phyloP scores from a whole-genome alignment of 2,888 invertebrate species.

The Hanleya hanleyi region DNA sequence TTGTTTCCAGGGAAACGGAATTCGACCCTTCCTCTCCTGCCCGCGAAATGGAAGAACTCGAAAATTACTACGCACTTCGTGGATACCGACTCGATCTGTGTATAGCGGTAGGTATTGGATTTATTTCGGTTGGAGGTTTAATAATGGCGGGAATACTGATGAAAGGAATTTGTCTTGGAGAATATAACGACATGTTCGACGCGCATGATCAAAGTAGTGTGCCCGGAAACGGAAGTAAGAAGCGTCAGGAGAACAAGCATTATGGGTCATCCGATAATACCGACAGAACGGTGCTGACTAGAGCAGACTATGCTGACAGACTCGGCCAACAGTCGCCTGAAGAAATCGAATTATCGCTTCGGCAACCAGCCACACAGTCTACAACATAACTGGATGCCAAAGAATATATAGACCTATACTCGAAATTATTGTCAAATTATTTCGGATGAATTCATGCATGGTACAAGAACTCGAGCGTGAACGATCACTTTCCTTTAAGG shows the following conservation, averaged over 20 bases:
- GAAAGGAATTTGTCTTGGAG: constrained; percentile 8
- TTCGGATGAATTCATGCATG: no score
- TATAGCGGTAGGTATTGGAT: constrained; percentile 51
- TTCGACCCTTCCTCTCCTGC: constrained; percentile 51
- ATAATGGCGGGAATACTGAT: constrained; percentile 38
- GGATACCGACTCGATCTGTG: constrained; percentile 45
- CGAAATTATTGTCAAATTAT: no score
- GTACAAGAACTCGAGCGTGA: no score
- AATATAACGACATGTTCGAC: background rate
- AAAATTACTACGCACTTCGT: constrained; percentile 45
- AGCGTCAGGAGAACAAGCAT: background rate
- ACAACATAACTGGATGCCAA: no score
- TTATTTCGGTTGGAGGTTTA: constrained; percentile 46
- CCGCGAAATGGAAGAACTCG: constrained; percentile 55
- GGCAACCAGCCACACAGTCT: no score
- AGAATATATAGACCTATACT: no score
- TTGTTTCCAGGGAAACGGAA: constrained; percentile 49
- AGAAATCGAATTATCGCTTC: no score
- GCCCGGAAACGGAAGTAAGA: background rate
- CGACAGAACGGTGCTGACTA: background rate
- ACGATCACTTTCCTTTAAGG: no score
- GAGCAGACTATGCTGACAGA: no score
- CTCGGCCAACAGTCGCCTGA: no score
- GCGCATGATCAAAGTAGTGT: background rate
- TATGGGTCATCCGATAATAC: background rate